phyloP scores from a whole-genome alignment of 1,140 invertebrate genomes.

The Saccostrea echinata region DNA sequence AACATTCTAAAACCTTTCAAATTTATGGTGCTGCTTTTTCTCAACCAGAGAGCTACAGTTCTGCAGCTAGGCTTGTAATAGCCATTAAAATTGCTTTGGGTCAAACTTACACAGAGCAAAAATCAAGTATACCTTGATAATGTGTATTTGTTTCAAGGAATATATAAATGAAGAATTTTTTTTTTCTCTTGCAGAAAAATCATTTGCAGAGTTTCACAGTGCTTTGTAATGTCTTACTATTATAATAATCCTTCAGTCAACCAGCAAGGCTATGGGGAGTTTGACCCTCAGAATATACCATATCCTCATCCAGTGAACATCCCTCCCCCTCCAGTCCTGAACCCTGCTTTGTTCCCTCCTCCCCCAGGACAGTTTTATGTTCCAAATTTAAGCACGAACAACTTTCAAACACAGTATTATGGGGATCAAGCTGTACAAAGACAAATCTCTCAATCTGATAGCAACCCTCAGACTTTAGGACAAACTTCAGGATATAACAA shows the following conservation, averaged over 20 bases:
- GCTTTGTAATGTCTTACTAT: neutral
- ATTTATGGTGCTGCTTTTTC: too few relatives aligned
- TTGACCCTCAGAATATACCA: neutral
- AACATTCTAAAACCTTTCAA: too few relatives aligned
- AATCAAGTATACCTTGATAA: too few relatives aligned
- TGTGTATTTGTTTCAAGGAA: too few relatives aligned
- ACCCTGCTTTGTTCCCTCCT: neutral
- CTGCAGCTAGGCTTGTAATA: too few relatives aligned
- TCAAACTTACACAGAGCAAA: too few relatives aligned
- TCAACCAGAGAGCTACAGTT: too few relatives aligned
- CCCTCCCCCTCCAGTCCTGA: neutral
- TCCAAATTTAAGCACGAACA: neutral
- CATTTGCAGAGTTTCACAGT: too few relatives aligned
- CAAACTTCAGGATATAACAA: neutral
- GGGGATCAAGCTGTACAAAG: neutral
- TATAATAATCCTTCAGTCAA: neutral
- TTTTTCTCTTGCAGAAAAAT: neutral
- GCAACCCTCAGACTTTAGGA: neutral
- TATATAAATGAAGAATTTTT: neutral
- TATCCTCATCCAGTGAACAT: neutral
- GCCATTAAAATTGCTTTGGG: too few relatives aligned
- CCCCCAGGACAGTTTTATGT: slow-evolving; percentile 4
- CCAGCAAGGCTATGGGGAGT: neutral
- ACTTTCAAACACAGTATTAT: neutral
- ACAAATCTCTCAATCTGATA: neutral